phyloP scores from a whole-genome alignment of 2,888 invertebrate genomes.

The Drosophila picticornis region DNA sequence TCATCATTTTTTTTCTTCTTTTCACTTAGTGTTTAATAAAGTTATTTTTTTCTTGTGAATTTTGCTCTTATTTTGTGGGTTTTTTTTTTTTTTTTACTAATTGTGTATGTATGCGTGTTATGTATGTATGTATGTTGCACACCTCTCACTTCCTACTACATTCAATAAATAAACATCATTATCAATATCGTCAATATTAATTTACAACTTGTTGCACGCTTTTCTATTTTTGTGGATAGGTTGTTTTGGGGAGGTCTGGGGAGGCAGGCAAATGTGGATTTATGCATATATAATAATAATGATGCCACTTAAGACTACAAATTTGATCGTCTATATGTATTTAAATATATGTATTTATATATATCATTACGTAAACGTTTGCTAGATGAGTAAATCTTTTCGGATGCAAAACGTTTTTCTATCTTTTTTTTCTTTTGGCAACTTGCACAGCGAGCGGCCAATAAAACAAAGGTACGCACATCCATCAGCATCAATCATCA shows the following conservation, averaged over 20 bases:
- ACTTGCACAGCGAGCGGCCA: constrained; percentile 56
- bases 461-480: constrained; percentile 39
- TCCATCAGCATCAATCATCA: constrained; percentile 23
- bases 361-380: constrained; percentile 57
- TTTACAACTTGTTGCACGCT: constrained; percentile 68
- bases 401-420: constrained; percentile 12
- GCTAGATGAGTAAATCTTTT: constrained; percentile 48
- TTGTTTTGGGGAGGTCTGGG: neutral
- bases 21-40: constrained; percentile 66
- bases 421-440: neutral
- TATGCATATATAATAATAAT: constrained; percentile 32
- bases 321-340: constrained; percentile 68
- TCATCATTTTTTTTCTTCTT: neutral
- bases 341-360: constrained; percentile 14
- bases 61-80: constrained; percentile 12
- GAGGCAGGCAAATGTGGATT: constrained; percentile 5
- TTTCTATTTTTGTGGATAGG: constrained; percentile 33
- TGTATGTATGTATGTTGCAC: constrained; percentile 19
- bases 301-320: constrained; percentile 68
- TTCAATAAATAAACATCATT: constrained; percentile 65
- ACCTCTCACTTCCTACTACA: constrained; percentile 8
- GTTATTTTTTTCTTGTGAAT: constrained; percentile 49
- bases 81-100: constrained; percentile 29
- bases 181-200: constrained; percentile 61
- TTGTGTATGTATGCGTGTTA: constrained; percentile 17